Evolutionary conservation across 2,888 invertebrate species (phyloP), one percentile per base, ranked within the genome.

Genomic region (Napeogenes sylphis): DNA sequence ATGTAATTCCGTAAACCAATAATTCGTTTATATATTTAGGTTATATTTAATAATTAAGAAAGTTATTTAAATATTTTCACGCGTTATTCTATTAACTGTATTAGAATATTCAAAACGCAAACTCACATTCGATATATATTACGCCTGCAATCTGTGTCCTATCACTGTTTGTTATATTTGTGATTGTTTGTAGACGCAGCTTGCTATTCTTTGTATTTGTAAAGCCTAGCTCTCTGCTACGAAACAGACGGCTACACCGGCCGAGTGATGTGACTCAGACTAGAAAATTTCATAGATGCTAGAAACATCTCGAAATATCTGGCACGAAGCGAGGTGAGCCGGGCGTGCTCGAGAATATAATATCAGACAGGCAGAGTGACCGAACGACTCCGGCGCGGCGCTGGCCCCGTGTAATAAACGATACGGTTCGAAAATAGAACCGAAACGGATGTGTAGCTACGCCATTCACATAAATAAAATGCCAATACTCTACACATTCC

Each of bases 281-380:
- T 86, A 85, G 85, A 83, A 84, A 86, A 84, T 83, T 84, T 86
- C 85, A 86, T 86, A 89, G 88, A 85, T 87, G 87, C 83, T 84
- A 81, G 85, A 83, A 83, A 84, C 82, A 85, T 81, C 87, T 87
- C 90, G 90, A 91, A 84, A 91, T 89, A 87, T 91, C 91, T 83
- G 86, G 84, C 81, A 86, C 85, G 87, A 82, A 76, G 81, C 79
- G 87, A 83, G 88, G 87, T 79, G 88, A 85, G 90, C 83, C 71
- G 80, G 82, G 79, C 89, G 84, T 90, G 90, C 86, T 92, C 91
- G 82, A 90, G 90, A 90, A 90, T 90, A 90, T 88, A 87, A 90
- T 90, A 90, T 89, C 84, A 90, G 85, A 80, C 84, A 74, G 82
- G 83, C 80, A 79, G 85, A 87, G 84, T 87, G 85, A 80, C 82